Base-by-base conservation (phyloP, 2,113 vertebrate genomes). In the Orientallactaga bullata region DNA sequence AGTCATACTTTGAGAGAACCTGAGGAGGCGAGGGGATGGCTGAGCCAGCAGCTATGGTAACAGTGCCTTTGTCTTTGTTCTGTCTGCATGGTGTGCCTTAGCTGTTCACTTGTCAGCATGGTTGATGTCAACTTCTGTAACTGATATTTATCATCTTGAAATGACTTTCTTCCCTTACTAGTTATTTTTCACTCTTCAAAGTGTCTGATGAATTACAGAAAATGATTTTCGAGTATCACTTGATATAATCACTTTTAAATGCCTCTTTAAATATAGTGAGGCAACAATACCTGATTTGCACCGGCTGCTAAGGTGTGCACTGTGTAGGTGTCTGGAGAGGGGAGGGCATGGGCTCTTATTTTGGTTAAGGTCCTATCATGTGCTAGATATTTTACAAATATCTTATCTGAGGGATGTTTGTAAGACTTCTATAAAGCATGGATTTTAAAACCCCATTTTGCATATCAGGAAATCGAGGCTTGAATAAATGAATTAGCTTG, bases 241-340 rank as follows among this genome's bases (percentile, higher is more conserved):
- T 95, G 89, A 93, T 82, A 88, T 69, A 91, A 93, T 92, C 65
- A 88, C 51, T 93, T 85, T 69, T 39, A 94, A 96, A 95, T 68
- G 82, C 81, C 84, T 95, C 93, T 91, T 94, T 95, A 85, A 51
- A 71, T 60, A 69, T 11, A 77, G 0, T 7, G 69, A 92, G 17
- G 61, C 61, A 58, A 72, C 17, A 61, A 68, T 68, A 93, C 21
- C 78, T 90, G 68, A 85, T 77, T 74, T 71, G 66, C 76, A 76
- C 47, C 15, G 82, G 86, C 21, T 51, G 37, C 5, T 13, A 65
- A 24, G 65, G 58, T 15, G 30, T 18, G 76, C 65, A 88, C 26
- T n/a, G 28, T 7, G 3, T 18, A 15, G 39, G 86, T 30, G 2
- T 42, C 17, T 32, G 39, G 65, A 16, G 65, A 16, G 65, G n/a